Conservation (phyloP, 2,113 vertebrate species). For the Phyllostomus hastatus region DNA sequence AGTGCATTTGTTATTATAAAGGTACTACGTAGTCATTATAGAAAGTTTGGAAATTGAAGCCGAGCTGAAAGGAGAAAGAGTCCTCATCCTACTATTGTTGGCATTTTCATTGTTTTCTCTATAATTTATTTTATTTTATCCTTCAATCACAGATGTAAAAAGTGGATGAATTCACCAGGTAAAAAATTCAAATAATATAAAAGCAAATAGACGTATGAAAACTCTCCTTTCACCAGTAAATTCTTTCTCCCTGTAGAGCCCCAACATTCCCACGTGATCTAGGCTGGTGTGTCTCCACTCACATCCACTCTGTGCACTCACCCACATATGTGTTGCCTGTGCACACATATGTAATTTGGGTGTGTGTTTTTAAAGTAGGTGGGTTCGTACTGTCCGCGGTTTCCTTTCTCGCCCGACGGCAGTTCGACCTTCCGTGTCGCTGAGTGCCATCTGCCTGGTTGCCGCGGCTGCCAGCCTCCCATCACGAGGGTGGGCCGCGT, state of each 20-base stretch:
- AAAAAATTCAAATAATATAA: slow-evolving; percentile 48
- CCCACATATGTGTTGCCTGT: background rate
- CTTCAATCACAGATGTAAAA: slow-evolving; percentile 55
- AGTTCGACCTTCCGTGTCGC: background rate
- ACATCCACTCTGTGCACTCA: background rate
- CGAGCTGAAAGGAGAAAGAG: background rate
- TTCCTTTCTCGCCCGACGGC: background rate
- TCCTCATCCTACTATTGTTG: background rate
- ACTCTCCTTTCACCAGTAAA: background rate
- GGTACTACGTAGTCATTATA: background rate
- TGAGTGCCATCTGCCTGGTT: background rate
- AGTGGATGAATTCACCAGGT: slow-evolving; percentile 44
- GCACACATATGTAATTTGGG: background rate
- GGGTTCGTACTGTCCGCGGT: background rate
- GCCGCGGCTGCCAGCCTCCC: background rate
- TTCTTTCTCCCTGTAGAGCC: background rate
- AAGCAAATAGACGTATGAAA: slow-evolving; percentile 25
- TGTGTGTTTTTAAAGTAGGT: background rate
- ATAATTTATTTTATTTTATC: slow-evolving; percentile 55
- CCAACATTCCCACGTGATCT: background rate
- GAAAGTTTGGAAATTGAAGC: slow-evolving; percentile 23
- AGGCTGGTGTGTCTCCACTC: background rate
- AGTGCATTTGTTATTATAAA: slow-evolving; percentile 13
- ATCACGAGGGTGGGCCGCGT: accelerated
- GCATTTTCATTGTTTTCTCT: slow-evolving; percentile 30